A percentile compares a stretch with the other conserved stretches of the same genome.
Evolutionary conservation across 37 sponge, comb jelly and placozoan genomes (phyloP).

Genomic region (Haliclona indistincta): DNA sequence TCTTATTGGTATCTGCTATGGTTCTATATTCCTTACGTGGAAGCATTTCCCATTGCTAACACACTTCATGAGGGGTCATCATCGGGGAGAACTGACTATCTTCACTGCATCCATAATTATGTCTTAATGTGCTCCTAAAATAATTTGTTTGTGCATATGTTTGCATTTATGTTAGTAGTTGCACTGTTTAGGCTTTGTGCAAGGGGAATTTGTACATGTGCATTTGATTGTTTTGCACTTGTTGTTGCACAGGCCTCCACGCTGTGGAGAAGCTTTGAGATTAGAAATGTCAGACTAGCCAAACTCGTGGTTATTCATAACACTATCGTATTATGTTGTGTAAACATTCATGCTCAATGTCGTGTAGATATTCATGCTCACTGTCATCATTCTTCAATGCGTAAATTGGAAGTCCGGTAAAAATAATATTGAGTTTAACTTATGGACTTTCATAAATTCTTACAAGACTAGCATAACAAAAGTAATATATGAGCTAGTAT

Average conservation of each 20-base stretch:
- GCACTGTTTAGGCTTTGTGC: no score
- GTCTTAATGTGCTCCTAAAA: neutral
- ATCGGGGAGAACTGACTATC: conserved; percentile 78
- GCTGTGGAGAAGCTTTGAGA: conserved; percentile 87
- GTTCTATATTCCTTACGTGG: conserved; percentile 45
- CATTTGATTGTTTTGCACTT: neutral
- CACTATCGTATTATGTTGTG: no score
- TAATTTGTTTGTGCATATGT: neutral
- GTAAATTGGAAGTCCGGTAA: no score
- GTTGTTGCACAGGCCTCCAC: conserved; percentile 64
- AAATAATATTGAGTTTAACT: no score
- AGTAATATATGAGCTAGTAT: no score
- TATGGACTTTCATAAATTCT: no score
- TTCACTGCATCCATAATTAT: conserved; percentile 65
- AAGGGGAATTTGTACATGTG: neutral
- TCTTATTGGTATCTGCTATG: neutral
- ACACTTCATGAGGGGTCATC: conserved; percentile 70
- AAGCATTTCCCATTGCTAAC: conserved; percentile 65
- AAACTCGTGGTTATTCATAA: conserved; percentile 80
- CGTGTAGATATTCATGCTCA: no score
- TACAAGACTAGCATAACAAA: no score
- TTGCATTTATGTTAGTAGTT: no score
- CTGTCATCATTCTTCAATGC: no score
- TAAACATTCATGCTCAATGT: no score
- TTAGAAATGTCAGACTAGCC: conserved; percentile 68